phyloP scores from a whole-genome alignment of 2,888 invertebrate species.

The Ichneumoninae sp. region DNA sequence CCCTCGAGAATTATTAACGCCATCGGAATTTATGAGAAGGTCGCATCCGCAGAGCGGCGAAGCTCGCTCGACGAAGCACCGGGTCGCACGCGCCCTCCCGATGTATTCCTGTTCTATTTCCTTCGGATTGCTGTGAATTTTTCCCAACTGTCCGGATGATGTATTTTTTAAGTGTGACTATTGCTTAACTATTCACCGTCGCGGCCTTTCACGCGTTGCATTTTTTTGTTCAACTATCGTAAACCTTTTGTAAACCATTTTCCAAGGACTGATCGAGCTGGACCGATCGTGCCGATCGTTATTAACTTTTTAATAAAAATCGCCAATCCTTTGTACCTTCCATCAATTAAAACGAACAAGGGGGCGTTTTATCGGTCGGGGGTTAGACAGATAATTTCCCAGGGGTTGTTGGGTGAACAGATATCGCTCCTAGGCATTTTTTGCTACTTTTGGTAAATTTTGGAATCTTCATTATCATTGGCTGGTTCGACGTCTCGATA shows the following conservation, averaged over 20 bases:
- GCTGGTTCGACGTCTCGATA: background rate
- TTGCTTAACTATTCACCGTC: background rate
- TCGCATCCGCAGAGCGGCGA: conserved; percentile 41
- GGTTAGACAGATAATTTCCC: background rate
- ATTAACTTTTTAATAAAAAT: background rate
- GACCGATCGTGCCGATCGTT: too few relatives aligned
- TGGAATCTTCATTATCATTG: too few relatives aligned
- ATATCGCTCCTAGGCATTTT: background rate
- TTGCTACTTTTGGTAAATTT: background rate
- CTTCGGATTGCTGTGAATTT: conserved; percentile 20
- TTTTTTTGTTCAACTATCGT: background rate
- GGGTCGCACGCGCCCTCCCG: conserved; percentile 10
- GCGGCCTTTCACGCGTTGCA: background rate
- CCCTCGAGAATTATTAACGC: conserved; percentile 59
- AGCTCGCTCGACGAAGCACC: conserved; percentile 9
- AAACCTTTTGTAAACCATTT: background rate
- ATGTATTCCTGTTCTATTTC: conserved; percentile 22
- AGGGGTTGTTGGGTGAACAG: background rate
- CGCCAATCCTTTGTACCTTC: background rate
- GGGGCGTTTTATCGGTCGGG: background rate
- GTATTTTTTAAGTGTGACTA: conserved; percentile 20
- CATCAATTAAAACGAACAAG: background rate
- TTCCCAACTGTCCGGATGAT: conserved; percentile 9
- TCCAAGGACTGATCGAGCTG: too few relatives aligned
- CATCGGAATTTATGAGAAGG: conserved; percentile 53